Conservation (phyloP, 1,140 invertebrate species). For the Samia ricini region DNA sequence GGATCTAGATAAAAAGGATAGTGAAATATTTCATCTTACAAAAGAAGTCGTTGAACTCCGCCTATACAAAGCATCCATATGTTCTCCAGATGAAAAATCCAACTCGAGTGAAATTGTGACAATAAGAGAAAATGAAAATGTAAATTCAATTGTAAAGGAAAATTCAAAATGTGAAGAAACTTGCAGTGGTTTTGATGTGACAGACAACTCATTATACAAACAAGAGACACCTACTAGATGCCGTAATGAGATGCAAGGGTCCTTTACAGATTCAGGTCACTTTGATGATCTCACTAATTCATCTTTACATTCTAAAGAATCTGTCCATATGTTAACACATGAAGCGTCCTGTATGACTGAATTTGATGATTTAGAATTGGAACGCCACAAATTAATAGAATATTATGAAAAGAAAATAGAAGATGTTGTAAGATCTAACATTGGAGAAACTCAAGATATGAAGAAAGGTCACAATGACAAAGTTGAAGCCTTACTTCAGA, state of each 20-base stretch:
- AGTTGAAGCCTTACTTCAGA: conserved; percentile 86
- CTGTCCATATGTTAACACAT: conserved; percentile 76
- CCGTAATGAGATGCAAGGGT: conserved; percentile 81
- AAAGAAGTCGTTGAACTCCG: conserved; percentile 90
- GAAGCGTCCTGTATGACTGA: conserved; percentile 77
- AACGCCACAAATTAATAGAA: conserved; percentile 82
- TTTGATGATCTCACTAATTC: conserved; percentile 88
- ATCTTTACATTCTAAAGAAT: conserved; percentile 86
- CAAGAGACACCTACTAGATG: conserved; percentile 58
- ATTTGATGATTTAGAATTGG: conserved; percentile 77
- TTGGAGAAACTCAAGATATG: conserved; percentile 83
- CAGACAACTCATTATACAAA: conserved; percentile 65
- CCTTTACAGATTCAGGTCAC: conserved; percentile 90
- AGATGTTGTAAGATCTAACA: conserved; percentile 83
- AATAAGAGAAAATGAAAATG: conserved; percentile 82
- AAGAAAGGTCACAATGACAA: conserved; percentile 89
- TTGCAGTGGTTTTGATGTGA: conserved; percentile 59
- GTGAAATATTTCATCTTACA: conserved; percentile 88
- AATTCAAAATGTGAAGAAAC: conserved; percentile 66
- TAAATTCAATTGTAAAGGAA: conserved; percentile 70
- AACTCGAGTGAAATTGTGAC: conserved; percentile 87
- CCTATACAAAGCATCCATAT: conserved; percentile 86
- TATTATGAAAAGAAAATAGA: conserved; percentile 86
- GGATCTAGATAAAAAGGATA: conserved; percentile 88
- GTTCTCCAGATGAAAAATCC: conserved; percentile 85